Base-by-base conservation (phyloP, 2,797 vertebrate genomes). In the Smutsia gigantea region DNA sequence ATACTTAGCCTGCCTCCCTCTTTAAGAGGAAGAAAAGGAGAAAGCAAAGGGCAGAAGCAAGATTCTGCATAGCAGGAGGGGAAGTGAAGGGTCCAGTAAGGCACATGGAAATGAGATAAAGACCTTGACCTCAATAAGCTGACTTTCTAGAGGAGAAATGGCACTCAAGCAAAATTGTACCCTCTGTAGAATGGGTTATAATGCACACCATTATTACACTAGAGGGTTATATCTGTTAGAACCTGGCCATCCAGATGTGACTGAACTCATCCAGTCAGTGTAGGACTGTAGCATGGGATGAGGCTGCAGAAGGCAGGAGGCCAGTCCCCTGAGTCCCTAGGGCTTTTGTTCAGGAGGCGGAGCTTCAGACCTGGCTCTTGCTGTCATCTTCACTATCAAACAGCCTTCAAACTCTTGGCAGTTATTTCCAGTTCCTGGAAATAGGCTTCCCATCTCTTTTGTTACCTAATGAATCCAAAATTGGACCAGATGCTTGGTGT, bases 1-100 rank as follows among this genome's bases (percentile, higher is more conserved):
- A 97, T 88, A 96, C 75, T 95, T 97, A 97, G 96, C 68, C 68
- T 96, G 31, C 51, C 17, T 87, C 87, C 51, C 42, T 97, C 79
- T 59, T 63, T 23, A 82, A 57, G 29, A 95, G 39, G 72, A 86
- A 68, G 83, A 74, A 66, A 95, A 90, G 85, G 71, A 79, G 72
- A 95, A 68, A 59, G 15, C 14, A 7, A 95, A 88, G 87, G 89
- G 29, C 86, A 87, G 61, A 84, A 90, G 37, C 3, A 59, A 72
- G 42, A 68, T 57, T 87, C 66, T 83, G 23, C 31, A 5, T 7
- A 15, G 61, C 17, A 92, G 14, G 42, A 51, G 55, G 14, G 27
- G 7, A 7, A 23, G 19, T n/a, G 6, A 2, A 2, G 42, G 27
- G 1, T 31, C 46, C 14, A 42, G 5, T 3, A 34, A 53, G 5